phyloP scores from a whole-genome alignment of 2,113 vertebrate species.

The Cavia porcellus region DNA sequence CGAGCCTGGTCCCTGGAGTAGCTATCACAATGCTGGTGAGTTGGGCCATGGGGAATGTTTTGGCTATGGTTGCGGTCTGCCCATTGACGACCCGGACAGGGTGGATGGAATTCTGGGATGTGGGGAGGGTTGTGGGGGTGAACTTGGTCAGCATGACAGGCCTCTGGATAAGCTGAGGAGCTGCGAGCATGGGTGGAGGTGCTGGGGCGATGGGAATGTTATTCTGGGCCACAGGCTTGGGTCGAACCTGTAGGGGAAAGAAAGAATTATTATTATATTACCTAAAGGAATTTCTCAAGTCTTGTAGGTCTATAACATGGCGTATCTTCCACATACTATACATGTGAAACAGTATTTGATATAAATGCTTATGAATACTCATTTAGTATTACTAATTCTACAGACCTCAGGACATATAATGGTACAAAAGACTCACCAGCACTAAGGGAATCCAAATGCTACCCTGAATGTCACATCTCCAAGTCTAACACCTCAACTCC shows the following conservation, averaged over 20 bases:
- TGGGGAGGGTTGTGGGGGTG: constrained; percentile 92
- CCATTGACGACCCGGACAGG: constrained; percentile 98
- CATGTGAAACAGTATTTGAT: constrained; percentile 50
- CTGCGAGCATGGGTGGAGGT: constrained; percentile 98
- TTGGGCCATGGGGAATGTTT: constrained; percentile 93
- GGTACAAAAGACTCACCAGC: background rate
- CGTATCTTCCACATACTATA: constrained; percentile 1
- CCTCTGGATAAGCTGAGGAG: constrained; percentile 96
- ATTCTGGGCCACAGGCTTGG: constrained; percentile 94
- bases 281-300: constrained; percentile 55
- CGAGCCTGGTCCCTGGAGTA: constrained; percentile 90
- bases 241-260: constrained; percentile 92
- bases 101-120: constrained; percentile 95
- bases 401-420: background rate
- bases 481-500: background rate
- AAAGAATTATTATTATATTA: constrained; percentile 52
- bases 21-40: constrained; percentile 98
- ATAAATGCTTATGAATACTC: constrained; percentile 45
- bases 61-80: constrained; percentile 93
- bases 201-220: constrained; percentile 98
- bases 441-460: background rate
- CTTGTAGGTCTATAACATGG: background rate
- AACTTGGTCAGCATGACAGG: constrained; percentile 98
- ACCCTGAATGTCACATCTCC: background rate
- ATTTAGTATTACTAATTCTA: constrained; percentile 12